A percentile compares a stretch with the other conserved stretches of the same genome.
Evolutionary conservation across 2,888 invertebrate species (phyloP).

Genomic region (Danaus chrysippus): DNA sequence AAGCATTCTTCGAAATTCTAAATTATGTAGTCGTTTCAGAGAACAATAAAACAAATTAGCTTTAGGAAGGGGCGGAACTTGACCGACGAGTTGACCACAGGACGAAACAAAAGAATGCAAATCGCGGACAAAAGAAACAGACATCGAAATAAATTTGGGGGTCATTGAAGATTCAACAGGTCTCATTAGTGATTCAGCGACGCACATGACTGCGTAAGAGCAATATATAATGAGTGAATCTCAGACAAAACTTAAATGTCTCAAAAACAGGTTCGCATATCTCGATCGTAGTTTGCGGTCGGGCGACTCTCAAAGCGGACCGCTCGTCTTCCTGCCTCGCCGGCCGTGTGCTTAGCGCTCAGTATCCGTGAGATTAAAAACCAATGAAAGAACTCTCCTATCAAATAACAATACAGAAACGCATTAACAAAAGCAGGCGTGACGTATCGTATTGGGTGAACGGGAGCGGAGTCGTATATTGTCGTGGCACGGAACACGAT

Average conservation of each 20-base stretch:
- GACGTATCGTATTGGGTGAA: constrained; percentile 49
- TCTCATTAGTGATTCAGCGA: constrained; percentile 40
- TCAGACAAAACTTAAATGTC: constrained; percentile 33
- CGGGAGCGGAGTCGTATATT: constrained; percentile 15
- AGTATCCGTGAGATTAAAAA: constrained; percentile 30
- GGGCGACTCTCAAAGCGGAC: constrained; percentile 58
- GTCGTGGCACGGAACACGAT: neutral
- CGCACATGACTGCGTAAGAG: constrained; percentile 39
- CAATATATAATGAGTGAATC: constrained; percentile 39
- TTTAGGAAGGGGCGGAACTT: constrained; percentile 41
- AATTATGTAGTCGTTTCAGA: constrained; percentile 56
- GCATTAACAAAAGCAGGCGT: constrained; percentile 53
- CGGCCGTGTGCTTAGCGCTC: constrained; percentile 29
- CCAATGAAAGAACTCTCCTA: constrained; percentile 26
- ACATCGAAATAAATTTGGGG: constrained; percentile 14
- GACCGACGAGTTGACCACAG: constrained; percentile 18
- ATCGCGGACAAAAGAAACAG: constrained; percentile 6
- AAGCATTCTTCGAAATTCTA: constrained; percentile 37
- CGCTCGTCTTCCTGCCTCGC: constrained; percentile 30
- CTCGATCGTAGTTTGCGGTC: constrained; percentile 62
- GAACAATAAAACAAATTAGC: constrained; percentile 55
- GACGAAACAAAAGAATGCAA: constrained; percentile 22
- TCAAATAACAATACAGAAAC: constrained; percentile 55
- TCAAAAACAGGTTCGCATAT: constrained; percentile 61
- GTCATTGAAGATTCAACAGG: constrained; percentile 29